Evolutionary conservation across 1,140 invertebrate species (phyloP).

Genomic region (Protaetia brevitarsis): DNA sequence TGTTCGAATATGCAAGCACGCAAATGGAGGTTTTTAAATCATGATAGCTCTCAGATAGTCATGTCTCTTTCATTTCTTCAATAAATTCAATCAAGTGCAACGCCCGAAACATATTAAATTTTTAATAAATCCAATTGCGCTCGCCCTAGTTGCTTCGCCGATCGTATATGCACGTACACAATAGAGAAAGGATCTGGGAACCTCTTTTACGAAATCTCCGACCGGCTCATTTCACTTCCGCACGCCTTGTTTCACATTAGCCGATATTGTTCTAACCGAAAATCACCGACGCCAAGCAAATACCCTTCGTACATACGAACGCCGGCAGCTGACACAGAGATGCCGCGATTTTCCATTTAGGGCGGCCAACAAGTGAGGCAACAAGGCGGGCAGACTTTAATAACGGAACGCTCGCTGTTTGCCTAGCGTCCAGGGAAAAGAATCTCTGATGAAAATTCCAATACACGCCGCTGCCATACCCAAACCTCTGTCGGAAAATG

Average conservation of each 20-base stretch:
- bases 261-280: constrained; percentile 12
- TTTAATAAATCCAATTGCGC: too few species aligned
- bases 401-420: background rate
- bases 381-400: background rate
- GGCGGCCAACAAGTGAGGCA: background rate
- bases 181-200: too few species aligned
- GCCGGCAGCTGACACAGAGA: background rate
- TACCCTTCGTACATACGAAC: background rate
- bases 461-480: background rate
- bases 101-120: too few species aligned
- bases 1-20: too few species aligned
- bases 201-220: background rate
- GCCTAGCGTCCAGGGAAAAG: constrained; percentile 9
- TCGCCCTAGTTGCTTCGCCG: too few species aligned
- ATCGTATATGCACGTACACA: too few species aligned
- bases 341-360: background rate
- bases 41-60: too few species aligned
- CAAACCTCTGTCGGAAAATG: background rate
- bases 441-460: constrained; percentile 16
- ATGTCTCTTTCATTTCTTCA: too few species aligned
- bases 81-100: too few species aligned
- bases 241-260: background rate
- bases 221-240: background rate
- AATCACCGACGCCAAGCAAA: background rate
- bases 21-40: too few species aligned